Percentiles rank a stretch among this genome's conserved stretches.
Evolutionary conservation across 2,888 invertebrate genomes (phyloP).

Genomic region (Anarsia innoxiella): DNA sequence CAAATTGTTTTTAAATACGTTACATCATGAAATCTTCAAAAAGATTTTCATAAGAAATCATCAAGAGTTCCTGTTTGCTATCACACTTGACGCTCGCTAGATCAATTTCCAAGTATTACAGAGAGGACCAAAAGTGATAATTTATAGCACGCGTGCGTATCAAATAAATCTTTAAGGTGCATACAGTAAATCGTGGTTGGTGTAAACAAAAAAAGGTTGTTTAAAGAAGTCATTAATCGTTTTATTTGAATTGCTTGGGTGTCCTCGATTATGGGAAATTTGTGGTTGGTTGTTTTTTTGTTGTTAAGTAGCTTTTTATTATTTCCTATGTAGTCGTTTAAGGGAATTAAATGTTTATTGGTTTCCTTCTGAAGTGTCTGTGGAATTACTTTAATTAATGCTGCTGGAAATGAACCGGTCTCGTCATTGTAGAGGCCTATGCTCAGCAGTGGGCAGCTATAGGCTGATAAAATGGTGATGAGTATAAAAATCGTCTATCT

Average conservation of each 20-base stretch:
- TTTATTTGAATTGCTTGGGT: conserved; percentile 16
- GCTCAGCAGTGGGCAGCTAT: no score
- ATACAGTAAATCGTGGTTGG: conserved; percentile 20
- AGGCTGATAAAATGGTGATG: no score
- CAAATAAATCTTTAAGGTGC: conserved; percentile 20
- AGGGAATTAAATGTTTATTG: no score
- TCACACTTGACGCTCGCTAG: conserved; percentile 8
- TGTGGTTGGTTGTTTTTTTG: no score
- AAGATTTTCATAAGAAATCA: conserved; percentile 16
- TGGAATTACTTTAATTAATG: no score
- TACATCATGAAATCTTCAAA: conserved; percentile 6
- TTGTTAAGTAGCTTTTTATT: no score
- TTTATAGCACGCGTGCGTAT: conserved; percentile 18
- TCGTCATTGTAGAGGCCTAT: no score
- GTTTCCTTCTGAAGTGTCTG: no score
- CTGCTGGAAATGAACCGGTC: no score
- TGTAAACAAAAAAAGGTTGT: conserved; percentile 16
- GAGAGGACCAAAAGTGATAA: conserved; percentile 19
- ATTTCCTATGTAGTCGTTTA: no score
- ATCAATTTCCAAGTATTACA: conserved; percentile 18
- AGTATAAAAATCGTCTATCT: neutral
- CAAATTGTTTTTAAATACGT: conserved; percentile 8
- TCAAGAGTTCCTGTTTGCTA: conserved; percentile 14
- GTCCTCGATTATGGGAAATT: no score
- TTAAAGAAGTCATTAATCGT: conserved; percentile 17